These are phyloP conservation scores for Pollachius pollachius DNA, from an alignment of 2,113 vertebrate species.

Conservation along the genomic window DNA sequence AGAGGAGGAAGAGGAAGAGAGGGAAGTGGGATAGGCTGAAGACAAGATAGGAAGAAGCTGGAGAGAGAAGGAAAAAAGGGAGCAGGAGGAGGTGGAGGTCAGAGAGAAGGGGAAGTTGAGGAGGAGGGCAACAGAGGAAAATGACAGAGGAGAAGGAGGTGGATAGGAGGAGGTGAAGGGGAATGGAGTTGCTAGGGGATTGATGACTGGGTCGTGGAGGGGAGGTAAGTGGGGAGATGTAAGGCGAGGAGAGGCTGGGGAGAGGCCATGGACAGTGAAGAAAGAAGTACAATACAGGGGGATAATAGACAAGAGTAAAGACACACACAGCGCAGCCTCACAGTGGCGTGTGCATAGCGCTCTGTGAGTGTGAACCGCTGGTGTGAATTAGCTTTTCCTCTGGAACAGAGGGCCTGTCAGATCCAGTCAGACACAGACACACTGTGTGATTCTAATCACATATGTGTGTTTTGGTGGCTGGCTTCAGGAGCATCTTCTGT, in stretches of 20 bases:
- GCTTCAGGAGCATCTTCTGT: not conserved
- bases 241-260: too few relatives aligned
- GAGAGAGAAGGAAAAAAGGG: not conserved
- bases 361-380: too few relatives aligned
- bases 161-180: too few relatives aligned
- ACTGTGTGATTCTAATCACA: not conserved
- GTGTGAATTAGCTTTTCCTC: slow-evolving; percentile 12
- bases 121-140: not conserved
- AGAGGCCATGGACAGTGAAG: too few relatives aligned
- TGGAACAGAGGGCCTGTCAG: slow-evolving; percentile 10
- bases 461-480: slow-evolving; percentile 7
- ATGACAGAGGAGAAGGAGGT: not conserved
- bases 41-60: not conserved
- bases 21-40: not conserved
- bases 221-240: too few relatives aligned
- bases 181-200: too few relatives aligned
- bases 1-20: not conserved
- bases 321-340: not conserved
- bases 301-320: not conserved
- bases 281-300: too few relatives aligned
- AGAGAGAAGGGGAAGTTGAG: not conserved
- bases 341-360: not conserved
- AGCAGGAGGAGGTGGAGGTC: not conserved
- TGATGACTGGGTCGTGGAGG: too few relatives aligned
- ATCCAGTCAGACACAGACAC: not conserved